These are phyloP conservation scores for Brachionichthys hirsutus DNA, from an alignment of 2,113 vertebrate species.

Conservation along the genomic window DNA sequence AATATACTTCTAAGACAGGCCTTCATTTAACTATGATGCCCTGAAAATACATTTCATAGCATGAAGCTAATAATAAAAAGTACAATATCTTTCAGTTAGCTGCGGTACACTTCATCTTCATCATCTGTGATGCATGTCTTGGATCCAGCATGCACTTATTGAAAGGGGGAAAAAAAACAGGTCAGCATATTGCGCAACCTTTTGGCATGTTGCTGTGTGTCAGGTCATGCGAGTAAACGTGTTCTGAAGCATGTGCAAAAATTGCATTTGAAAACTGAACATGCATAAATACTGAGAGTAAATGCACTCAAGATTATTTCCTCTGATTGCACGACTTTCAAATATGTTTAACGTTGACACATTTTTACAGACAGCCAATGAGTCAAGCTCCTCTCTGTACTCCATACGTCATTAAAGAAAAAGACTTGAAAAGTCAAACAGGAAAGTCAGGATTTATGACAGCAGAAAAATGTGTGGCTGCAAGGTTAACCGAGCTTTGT, in stretches of 20 bases:
- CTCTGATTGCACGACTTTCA: conserved; percentile 6
- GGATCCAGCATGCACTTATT: conserved; percentile 47
- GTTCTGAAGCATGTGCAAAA: conserved; percentile 30
- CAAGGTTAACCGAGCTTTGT: conserved; percentile 67
- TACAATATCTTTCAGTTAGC: conserved; percentile 36
- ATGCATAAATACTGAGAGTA: background rate
- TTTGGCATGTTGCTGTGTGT: conserved; percentile 38
- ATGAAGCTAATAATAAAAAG: conserved; percentile 36
- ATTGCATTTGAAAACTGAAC: conserved; percentile 8
- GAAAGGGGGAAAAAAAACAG: conserved; percentile 54
- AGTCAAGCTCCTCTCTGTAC: conserved; percentile 25
- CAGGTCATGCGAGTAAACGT: conserved; percentile 30
- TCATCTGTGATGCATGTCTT: conserved; percentile 52
- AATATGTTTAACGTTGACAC: background rate
- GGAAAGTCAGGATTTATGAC: conserved; percentile 77
- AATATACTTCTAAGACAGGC: background rate
- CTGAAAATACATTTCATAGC: conserved; percentile 2
- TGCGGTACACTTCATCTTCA: conserved; percentile 44
- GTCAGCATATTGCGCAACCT: conserved; percentile 68
- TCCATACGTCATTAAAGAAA: conserved; percentile 39
- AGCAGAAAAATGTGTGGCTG: conserved; percentile 72
- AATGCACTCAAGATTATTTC: background rate
- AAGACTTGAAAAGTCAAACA: conserved; percentile 69
- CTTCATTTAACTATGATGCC: background rate
- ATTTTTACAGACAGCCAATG: conserved; percentile 22